Evolutionary conservation across 1,140 invertebrate genomes (phyloP).

Genomic region (Drosophila kohkoa): DNA sequence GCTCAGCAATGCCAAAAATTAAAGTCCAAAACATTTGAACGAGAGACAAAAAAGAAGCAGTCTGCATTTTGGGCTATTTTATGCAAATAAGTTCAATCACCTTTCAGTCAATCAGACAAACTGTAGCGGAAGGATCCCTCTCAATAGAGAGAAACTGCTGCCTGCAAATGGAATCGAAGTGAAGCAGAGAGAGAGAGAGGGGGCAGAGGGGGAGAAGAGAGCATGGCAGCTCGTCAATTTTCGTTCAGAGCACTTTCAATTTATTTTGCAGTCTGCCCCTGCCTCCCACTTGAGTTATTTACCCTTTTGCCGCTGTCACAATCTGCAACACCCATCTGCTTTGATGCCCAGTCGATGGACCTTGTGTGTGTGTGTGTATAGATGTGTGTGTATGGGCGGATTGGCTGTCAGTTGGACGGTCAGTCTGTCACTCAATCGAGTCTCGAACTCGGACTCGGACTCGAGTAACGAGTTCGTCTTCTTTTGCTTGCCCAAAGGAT

Average conservation of each 20-base stretch:
- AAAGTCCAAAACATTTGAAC: slow-evolving; percentile 49
- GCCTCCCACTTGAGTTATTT: slow-evolving; percentile 55
- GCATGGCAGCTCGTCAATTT: slow-evolving; percentile 70
- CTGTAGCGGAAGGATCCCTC: slow-evolving; percentile 44
- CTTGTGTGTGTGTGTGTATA: slow-evolving; percentile 15
- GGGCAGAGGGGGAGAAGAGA: neutral
- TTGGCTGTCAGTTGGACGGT: slow-evolving; percentile 63
- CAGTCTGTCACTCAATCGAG: slow-evolving; percentile 63
- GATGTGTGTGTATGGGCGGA: slow-evolving; percentile 10
- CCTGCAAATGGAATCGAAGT: neutral
- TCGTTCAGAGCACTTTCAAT: slow-evolving; percentile 75
- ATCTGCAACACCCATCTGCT: slow-evolving; percentile 72
- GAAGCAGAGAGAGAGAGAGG: neutral
- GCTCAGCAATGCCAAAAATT: slow-evolving; percentile 33
- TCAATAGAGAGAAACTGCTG: slow-evolving; percentile 1
- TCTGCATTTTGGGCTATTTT: slow-evolving; percentile 59
- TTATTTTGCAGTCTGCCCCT: slow-evolving; percentile 53
- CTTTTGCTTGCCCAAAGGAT: slow-evolving; percentile 74
- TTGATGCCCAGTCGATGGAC: slow-evolving; percentile 43
- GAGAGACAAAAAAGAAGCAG: slow-evolving; percentile 12
- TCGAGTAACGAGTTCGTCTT: slow-evolving; percentile 63
- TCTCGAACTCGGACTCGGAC: slow-evolving; percentile 20
- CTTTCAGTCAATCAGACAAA: slow-evolving; percentile 65
- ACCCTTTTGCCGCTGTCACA: slow-evolving; percentile 78
- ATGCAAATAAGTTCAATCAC: slow-evolving; percentile 80